Percentiles rank a stretch among this genome's conserved stretches.
These are phyloP conservation scores for Sylvilagus floridanus DNA, from an alignment of 2,797 vertebrate species.

Conservation along the genomic window DNA sequence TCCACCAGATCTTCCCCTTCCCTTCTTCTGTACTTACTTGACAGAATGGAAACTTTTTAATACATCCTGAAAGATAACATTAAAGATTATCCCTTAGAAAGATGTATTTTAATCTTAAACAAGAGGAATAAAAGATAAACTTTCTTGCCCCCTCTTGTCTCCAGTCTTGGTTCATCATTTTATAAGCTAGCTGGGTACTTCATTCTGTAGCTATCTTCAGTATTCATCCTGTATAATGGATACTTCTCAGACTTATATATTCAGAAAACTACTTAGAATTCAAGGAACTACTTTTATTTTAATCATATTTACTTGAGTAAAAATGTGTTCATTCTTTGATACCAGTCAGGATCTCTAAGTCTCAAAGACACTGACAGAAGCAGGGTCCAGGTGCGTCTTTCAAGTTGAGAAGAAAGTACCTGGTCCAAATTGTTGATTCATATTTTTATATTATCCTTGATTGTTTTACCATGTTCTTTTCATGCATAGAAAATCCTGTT, in stretches of 20 bases:
- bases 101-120: not conserved
- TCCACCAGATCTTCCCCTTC: slow-evolving; percentile 97
- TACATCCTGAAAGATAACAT: slow-evolving; percentile 89
- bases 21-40: slow-evolving; percentile 94
- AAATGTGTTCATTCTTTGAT: not conserved
- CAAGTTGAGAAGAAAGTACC: not conserved
- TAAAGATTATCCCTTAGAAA: slow-evolving; percentile 73
- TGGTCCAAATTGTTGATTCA: slow-evolving; percentile 14
- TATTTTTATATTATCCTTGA: not conserved
- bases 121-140: slow-evolving; percentile 21
- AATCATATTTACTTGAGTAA: not conserved
- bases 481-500: not conserved
- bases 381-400: not conserved
- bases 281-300: slow-evolving; percentile 28
- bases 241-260: not conserved
- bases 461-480: not conserved
- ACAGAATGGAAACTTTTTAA: slow-evolving; percentile 93
- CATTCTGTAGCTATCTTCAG: not conserved
- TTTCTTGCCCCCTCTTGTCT: not conserved
- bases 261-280: slow-evolving; percentile 15
- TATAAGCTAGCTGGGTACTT: not conserved
- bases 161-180: not conserved
- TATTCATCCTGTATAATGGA: not conserved
- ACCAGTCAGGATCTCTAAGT: not conserved
- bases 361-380: slow-evolving; percentile 11